Percentiles rank a stretch among this genome's conserved stretches.
Evolutionary conservation across 2,888 invertebrate genomes (phyloP).

Genomic region (Shargacucullia verbasci): DNA sequence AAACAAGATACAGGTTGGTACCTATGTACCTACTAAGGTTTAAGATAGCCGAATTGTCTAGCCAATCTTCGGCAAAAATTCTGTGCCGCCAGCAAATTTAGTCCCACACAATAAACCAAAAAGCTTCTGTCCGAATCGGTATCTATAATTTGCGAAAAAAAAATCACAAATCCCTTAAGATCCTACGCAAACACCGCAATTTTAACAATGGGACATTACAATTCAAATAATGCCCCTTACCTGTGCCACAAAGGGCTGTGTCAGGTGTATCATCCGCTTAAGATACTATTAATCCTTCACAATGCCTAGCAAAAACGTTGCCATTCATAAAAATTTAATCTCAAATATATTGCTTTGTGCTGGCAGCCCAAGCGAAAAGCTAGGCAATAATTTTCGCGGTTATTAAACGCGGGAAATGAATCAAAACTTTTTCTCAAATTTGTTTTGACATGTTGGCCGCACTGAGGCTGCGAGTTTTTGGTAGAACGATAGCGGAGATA

Average conservation of each 20-base stretch:
- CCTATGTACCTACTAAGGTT: too few species aligned
- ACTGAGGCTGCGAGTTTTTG: slow-evolving; percentile 67
- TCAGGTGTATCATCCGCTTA: slow-evolving; percentile 86
- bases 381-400: slow-evolving; percentile 77
- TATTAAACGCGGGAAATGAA: slow-evolving; percentile 70
- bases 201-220: slow-evolving; percentile 63
- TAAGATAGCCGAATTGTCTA: background rate
- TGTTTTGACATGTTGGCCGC: slow-evolving; percentile 82
- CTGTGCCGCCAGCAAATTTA: slow-evolving; percentile 14
- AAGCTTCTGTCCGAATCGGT: slow-evolving; percentile 34
- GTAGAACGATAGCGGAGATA: slow-evolving; percentile 76
- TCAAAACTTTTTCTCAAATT: slow-evolving; percentile 71
- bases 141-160: slow-evolving; percentile 48
- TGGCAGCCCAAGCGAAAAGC: slow-evolving; percentile 71
- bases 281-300: slow-evolving; percentile 77
- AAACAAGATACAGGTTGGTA: too few species aligned
- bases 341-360: slow-evolving; percentile 72
- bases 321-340: slow-evolving; percentile 83
- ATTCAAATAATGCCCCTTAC: slow-evolving; percentile 71
- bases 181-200: slow-evolving; percentile 79
- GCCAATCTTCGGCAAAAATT: background rate
- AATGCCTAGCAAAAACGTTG: slow-evolving; percentile 74
- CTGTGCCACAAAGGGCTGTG: slow-evolving; percentile 74
- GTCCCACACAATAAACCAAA: slow-evolving; percentile 6
- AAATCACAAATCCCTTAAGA: slow-evolving; percentile 33